Evolutionary conservation across 1,140 invertebrate species (phyloP).

Genomic region (Diachasma alloeum): DNA sequence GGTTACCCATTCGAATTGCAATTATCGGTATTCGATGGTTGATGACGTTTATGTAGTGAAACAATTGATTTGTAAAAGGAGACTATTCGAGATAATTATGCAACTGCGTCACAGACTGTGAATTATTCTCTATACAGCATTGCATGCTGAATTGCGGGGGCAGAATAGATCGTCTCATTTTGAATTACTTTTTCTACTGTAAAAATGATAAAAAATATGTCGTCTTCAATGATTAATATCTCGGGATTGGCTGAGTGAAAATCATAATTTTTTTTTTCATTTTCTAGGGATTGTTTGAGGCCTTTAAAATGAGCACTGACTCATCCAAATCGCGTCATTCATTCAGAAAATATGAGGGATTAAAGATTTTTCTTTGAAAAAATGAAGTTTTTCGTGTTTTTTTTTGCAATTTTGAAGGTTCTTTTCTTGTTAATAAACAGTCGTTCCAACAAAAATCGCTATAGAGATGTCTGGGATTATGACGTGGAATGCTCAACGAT

Average conservation of each 20-base stretch:
- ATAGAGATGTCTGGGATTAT: conserved; percentile 1
- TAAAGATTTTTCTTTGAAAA: too few species aligned
- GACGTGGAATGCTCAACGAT: conserved; percentile 5
- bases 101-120: background rate
- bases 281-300: too few species aligned
- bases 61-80: background rate
- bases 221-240: too few species aligned
- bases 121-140: background rate
- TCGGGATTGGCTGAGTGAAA: too few species aligned
- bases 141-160: background rate
- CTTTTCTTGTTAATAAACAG: background rate
- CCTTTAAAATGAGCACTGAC: too few species aligned
- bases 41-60: background rate
- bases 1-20: background rate
- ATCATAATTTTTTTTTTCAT: too few species aligned
- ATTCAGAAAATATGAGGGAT: too few species aligned
- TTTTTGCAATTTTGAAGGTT: background rate
- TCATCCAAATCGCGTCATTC: too few species aligned
- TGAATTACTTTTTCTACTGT: too few species aligned
- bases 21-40: background rate
- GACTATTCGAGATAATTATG: background rate
- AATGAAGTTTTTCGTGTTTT: too few species aligned
- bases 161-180: background rate
- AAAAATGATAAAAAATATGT: too few species aligned
- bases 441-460: background rate